Conservation (phyloP, 2,113 vertebrate genomes). For the Peromyscus californicus region DNA sequence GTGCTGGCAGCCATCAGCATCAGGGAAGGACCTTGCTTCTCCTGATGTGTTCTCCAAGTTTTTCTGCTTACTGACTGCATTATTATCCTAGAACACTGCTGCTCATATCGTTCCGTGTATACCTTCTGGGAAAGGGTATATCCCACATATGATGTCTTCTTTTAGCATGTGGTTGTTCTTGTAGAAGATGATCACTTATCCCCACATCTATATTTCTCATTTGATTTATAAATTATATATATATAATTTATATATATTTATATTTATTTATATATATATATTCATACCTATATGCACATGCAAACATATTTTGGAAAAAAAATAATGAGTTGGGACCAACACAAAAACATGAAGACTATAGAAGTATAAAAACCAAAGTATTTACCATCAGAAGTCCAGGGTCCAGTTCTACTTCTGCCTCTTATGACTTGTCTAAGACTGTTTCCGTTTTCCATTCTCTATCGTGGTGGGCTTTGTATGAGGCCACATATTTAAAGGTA, state of each 20-base stretch:
- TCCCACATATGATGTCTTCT: neutral
- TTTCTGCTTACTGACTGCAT: neutral
- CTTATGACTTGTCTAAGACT: neutral
- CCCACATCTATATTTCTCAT: neutral
- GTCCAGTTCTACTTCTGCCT: neutral
- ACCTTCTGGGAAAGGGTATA: neutral
- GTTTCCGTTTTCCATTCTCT: conserved; percentile 14
- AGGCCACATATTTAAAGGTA: neutral
- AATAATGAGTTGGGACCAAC: too few species aligned
- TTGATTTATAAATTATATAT: neutral
- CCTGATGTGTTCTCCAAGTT: neutral
- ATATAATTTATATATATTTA: too few species aligned
- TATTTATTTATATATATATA: too few species aligned
- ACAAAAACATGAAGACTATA: neutral
- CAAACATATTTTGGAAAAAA: neutral
- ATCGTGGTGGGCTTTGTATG: neutral
- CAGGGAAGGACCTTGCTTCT: neutral
- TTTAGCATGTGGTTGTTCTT: neutral
- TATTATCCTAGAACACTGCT: neutral
- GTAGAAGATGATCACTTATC: neutral
- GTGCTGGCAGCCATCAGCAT: neutral
- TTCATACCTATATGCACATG: neutral
- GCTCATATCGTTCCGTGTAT: neutral
- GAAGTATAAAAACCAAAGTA: neutral
- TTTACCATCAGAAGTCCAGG: conserved; percentile 26